phyloP scores from a whole-genome alignment of 2,888 invertebrate genomes.

The Entomobrya multifasciata region DNA sequence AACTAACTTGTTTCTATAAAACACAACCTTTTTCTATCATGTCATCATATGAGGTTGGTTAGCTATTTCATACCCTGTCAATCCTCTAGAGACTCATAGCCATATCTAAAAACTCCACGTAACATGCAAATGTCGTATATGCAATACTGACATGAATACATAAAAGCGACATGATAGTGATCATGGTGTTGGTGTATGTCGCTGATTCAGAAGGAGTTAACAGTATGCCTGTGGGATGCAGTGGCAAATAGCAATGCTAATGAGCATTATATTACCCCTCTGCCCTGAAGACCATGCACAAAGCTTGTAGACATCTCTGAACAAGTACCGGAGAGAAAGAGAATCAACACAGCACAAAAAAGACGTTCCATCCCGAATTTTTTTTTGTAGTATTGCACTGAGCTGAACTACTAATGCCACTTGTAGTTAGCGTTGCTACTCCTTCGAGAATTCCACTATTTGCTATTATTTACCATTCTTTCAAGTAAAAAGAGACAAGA shows the following conservation, averaged over 20 bases:
- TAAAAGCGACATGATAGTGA: no score
- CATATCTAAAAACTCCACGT: slow-evolving; percentile 3
- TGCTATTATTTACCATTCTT: slow-evolving; percentile 10
- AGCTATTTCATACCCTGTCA: neutral
- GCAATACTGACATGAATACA: no score
- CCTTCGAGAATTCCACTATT: slow-evolving; percentile 28
- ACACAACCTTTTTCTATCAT: neutral
- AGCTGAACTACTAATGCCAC: slow-evolving; percentile 29
- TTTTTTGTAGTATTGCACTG: neutral
- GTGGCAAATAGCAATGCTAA: slow-evolving; percentile 80
- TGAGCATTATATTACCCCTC: slow-evolving; percentile 46
- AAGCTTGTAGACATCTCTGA: neutral
- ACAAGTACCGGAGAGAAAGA: no score
- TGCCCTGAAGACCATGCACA: neutral
- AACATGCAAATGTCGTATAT: no score
- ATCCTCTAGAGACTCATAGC: slow-evolving; percentile 3
- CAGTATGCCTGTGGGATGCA: neutral
- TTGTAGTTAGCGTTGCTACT: slow-evolving; percentile 54
- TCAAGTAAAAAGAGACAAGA: no score
- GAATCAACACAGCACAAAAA: neutral
- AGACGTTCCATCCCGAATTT: neutral
- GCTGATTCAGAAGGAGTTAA: slow-evolving; percentile 3
- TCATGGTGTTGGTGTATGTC: slow-evolving; percentile 19
- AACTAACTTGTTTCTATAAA: neutral
- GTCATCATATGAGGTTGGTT: neutral